phyloP scores from a whole-genome alignment of 2,888 invertebrate genomes.

The Thera britannica region DNA sequence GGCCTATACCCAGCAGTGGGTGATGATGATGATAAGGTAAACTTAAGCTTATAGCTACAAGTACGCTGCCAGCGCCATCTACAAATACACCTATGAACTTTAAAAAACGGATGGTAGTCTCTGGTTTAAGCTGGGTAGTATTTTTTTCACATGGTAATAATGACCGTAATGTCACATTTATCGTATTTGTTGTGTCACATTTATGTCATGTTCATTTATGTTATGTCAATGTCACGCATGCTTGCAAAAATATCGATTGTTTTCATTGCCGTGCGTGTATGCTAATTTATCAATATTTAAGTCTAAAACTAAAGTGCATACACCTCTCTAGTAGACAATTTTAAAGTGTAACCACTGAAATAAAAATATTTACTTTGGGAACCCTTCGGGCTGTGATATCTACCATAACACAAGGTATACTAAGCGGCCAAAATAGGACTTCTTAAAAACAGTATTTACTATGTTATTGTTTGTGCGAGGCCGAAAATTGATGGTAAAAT shows the following conservation, averaged over 20 bases:
- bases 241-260: constrained; percentile 30
- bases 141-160: neutral
- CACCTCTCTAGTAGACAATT: neutral
- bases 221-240: constrained; percentile 20
- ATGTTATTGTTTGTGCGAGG: constrained; percentile 14
- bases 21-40: too few species aligned
- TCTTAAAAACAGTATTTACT: constrained; percentile 4
- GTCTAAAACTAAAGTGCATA: constrained; percentile 3
- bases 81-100: too few species aligned
- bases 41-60: too few species aligned
- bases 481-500: neutral
- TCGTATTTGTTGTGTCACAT: neutral
- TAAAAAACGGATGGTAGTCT: too few species aligned
- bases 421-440: constrained; percentile 8
- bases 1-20: too few species aligned
- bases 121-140: too few species aligned
- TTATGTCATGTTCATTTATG: neutral
- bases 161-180: neutral
- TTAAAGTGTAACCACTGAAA: neutral
- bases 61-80: too few species aligned
- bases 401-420: constrained; percentile 16
- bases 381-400: constrained; percentile 10
- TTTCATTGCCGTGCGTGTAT: constrained; percentile 23
- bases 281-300: constrained; percentile 4
- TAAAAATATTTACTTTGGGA: neutral